Conservation (phyloP, 2,113 vertebrate genomes). For the Pipa parva region DNA sequence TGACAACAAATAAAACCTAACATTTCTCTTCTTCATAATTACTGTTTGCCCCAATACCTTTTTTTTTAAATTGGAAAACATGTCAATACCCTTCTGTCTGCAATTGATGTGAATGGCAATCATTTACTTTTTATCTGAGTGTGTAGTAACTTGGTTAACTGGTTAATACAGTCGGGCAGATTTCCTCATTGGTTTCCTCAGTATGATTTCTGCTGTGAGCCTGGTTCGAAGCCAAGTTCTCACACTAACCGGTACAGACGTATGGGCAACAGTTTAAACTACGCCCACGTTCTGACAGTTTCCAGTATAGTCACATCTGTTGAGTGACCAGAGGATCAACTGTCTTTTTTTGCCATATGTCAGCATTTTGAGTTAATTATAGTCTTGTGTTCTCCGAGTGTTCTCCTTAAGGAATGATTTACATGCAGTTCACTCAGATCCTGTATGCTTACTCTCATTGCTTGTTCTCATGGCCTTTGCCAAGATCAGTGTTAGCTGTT, state of each 20-base stretch:
- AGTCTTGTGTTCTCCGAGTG: not conserved
- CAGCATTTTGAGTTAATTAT: constrained; percentile 27
- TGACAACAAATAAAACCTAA: too few relatives aligned
- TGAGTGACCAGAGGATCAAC: constrained; percentile 5
- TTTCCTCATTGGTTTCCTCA: too few relatives aligned
- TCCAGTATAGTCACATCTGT: constrained; percentile 19
- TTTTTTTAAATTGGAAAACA: too few relatives aligned
- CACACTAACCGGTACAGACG: not conserved
- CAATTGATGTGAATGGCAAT: too few relatives aligned
- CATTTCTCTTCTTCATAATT: too few relatives aligned
- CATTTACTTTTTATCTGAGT: too few relatives aligned
- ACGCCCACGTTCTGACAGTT: not conserved
- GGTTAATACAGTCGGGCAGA: too few relatives aligned
- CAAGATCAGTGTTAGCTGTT: constrained; percentile 8
- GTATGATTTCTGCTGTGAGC: too few relatives aligned
- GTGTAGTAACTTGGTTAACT: too few relatives aligned
- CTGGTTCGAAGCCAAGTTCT: not conserved
- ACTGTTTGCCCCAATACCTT: too few relatives aligned
- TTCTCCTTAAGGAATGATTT: constrained; percentile 18
- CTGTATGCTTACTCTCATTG: constrained; percentile 3
- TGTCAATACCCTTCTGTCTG: too few relatives aligned
- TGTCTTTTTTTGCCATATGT: constrained; percentile 16
- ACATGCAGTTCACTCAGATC: constrained; percentile 20
- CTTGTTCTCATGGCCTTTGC: constrained; percentile 29
- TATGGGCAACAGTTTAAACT: not conserved